These are phyloP conservation scores for Drosophila acutilabella DNA, from an alignment of 2,888 invertebrate species.

Conservation along the genomic window DNA sequence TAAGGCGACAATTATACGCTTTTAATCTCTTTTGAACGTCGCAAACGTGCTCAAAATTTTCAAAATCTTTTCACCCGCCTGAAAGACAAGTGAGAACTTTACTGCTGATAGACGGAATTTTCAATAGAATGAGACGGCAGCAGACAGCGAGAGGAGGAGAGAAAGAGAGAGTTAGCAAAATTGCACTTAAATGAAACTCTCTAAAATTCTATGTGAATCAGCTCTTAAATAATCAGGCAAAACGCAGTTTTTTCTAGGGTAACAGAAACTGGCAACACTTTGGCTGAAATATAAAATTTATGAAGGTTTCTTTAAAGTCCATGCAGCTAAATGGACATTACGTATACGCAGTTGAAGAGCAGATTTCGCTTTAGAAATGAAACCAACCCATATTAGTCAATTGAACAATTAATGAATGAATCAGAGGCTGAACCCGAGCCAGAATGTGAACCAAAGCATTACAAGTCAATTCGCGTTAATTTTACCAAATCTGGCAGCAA, in stretches of 20 bases:
- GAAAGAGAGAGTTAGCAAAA: not conserved
- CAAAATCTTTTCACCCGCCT: slow-evolving; percentile 65
- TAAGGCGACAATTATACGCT: slow-evolving; percentile 82
- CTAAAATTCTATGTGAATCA: slow-evolving; percentile 35
- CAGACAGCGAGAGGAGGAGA: not conserved
- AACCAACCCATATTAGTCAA: slow-evolving; percentile 10
- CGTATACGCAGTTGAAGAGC: not conserved
- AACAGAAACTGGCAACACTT: not conserved
- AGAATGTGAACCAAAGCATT: slow-evolving; percentile 28
- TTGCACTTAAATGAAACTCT: slow-evolving; percentile 23
- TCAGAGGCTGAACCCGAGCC: slow-evolving; percentile 34
- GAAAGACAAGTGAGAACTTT: slow-evolving; percentile 46
- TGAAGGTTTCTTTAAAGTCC: not conserved
- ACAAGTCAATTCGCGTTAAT: slow-evolving; percentile 74
- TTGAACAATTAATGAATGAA: slow-evolving; percentile 42
- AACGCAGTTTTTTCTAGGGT: not conserved
- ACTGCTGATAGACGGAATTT: slow-evolving; percentile 34
- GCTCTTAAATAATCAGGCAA: slow-evolving; percentile 14
- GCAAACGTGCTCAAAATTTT: slow-evolving; percentile 79
- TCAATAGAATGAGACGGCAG: slow-evolving; percentile 3
- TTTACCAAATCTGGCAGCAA: slow-evolving; percentile 56
- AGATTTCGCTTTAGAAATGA: not conserved
- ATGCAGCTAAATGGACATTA: not conserved
- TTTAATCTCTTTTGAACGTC: slow-evolving; percentile 82
- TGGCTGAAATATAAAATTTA: not conserved